These are phyloP conservation scores for Heliconius sara DNA, from an alignment of 2,888 invertebrate genomes.

Conservation along the genomic window DNA sequence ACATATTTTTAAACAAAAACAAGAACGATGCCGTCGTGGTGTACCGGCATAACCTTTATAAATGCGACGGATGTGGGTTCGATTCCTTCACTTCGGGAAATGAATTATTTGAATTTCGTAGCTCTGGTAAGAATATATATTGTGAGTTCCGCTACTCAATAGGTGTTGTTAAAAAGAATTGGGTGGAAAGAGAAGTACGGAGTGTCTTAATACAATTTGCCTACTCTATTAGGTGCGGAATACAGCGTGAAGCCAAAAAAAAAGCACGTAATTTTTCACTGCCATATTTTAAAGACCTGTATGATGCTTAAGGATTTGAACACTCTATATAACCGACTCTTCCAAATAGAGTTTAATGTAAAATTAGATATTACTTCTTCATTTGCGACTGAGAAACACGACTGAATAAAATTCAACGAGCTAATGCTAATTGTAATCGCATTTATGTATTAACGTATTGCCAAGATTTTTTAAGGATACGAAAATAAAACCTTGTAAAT, in stretches of 20 bases:
- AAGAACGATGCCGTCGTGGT: too few relatives aligned
- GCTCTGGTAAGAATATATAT: too few relatives aligned
- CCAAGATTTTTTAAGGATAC: slow-evolving; percentile 37
- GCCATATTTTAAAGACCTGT: background rate
- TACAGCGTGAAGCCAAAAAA: background rate
- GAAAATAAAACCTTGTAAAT: slow-evolving; percentile 59
- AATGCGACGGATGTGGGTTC: too few relatives aligned
- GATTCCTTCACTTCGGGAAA: too few relatives aligned
- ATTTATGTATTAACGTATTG: slow-evolving; percentile 38
- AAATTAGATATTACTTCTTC: slow-evolving; percentile 14
- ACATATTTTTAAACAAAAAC: too few relatives aligned
- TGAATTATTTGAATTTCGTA: too few relatives aligned
- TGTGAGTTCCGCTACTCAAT: too few relatives aligned
- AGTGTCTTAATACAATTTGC: background rate
- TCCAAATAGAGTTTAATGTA: background rate
- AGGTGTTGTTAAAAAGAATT: too few relatives aligned
- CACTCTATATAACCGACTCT: background rate
- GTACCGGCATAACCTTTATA: too few relatives aligned
- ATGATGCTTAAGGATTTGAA: background rate
- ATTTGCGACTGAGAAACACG: slow-evolving; percentile 43
- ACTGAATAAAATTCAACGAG: slow-evolving; percentile 51
- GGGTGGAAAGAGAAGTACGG: too few relatives aligned
- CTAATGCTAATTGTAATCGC: slow-evolving; percentile 42
- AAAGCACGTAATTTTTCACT: background rate
- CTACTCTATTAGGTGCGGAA: background rate